These are phyloP conservation scores for Halichoeres trimaculatus DNA, from an alignment of 2,113 vertebrate genomes.

Conservation along the genomic window DNA sequence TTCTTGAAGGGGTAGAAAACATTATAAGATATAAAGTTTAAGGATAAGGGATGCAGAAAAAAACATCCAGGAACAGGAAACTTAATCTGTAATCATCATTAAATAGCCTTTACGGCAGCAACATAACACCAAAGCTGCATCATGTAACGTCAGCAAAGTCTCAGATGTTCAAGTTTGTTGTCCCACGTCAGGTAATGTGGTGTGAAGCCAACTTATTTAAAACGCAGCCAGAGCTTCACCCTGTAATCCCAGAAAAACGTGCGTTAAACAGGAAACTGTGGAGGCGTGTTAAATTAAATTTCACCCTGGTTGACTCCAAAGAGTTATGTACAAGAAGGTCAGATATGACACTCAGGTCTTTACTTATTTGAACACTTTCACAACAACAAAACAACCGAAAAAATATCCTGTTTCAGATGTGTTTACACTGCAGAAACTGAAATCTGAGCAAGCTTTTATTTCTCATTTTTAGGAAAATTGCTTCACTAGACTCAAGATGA, in stretches of 20 bases:
- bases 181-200: slow-evolving; percentile 36
- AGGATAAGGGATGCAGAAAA: background rate
- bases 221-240: slow-evolving; percentile 11
- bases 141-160: slow-evolving; percentile 37
- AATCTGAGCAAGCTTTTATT: too few relatives aligned
- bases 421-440: too few relatives aligned
- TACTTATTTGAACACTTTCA: background rate
- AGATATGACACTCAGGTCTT: background rate
- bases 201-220: background rate
- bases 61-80: background rate
- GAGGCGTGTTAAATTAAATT: background rate
- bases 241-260: slow-evolving; percentile 32
- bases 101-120: background rate
- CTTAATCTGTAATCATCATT: background rate
- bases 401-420: too few relatives aligned
- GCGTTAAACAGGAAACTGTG: slow-evolving; percentile 20
- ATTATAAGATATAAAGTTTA: background rate
- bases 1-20: too few relatives aligned
- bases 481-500: too few relatives aligned
- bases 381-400: too few relatives aligned
- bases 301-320: background rate
- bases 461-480: too few relatives aligned
- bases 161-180: slow-evolving; percentile 32
- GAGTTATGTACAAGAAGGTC: too few relatives aligned
- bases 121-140: background rate